Conservation (phyloP, 2,797 vertebrate species). For the Alca torda region DNA sequence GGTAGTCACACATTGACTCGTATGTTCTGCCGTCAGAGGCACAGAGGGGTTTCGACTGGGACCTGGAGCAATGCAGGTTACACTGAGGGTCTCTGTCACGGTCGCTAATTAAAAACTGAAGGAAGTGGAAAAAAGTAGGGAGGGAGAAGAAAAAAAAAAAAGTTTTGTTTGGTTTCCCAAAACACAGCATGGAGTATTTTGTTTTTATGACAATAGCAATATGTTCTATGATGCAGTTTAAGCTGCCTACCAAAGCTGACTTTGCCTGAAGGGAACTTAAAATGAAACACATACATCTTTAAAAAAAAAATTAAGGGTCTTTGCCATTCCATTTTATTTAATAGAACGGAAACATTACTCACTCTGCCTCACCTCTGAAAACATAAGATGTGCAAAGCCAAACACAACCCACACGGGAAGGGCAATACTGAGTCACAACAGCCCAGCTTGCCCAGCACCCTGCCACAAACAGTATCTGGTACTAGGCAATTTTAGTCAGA, state of each 20-base stretch:
- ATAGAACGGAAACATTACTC: constrained; percentile 45
- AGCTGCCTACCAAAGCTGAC: not conserved
- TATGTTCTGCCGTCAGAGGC: constrained; percentile 93
- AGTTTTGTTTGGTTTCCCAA: not conserved
- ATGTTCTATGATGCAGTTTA: not conserved
- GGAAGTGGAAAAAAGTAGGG: not conserved
- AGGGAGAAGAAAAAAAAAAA: not conserved
- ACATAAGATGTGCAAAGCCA: constrained; percentile 38
- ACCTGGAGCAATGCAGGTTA: constrained; percentile 85
- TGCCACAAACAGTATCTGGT: not conserved
- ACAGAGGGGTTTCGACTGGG: constrained; percentile 89
- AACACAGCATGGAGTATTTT: not conserved
- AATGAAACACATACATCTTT: not conserved
- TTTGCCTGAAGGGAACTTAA: constrained; percentile 29
- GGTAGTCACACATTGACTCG: constrained; percentile 92
- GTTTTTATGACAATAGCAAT: not conserved
- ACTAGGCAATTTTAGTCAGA: not conserved
- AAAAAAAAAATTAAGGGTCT: not conserved
- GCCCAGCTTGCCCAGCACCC: not conserved
- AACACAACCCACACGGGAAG: constrained; percentile 35
- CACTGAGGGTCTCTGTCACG: constrained; percentile 86
- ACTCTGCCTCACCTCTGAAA: constrained; percentile 39
- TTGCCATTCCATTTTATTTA: constrained; percentile 34
- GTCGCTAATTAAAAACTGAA: constrained; percentile 96
- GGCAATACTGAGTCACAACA: constrained; percentile 54